phyloP scores from a whole-genome alignment of 1,140 invertebrate genomes.

The Battus philenor region DNA sequence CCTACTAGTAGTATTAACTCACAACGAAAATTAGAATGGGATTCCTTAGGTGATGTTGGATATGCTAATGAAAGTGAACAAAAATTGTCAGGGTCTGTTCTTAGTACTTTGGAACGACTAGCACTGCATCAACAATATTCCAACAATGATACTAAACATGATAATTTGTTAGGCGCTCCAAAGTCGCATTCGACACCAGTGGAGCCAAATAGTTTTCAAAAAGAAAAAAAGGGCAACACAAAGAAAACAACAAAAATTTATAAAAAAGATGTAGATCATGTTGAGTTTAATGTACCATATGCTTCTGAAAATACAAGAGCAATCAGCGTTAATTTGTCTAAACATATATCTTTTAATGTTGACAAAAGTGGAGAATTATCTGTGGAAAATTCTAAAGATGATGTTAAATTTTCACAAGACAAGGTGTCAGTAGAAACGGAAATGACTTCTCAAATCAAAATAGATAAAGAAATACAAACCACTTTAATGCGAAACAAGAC shows the following conservation, averaged over 20 bases:
- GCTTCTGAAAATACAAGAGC: slow-evolving; percentile 33
- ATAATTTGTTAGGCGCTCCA: slow-evolving; percentile 44
- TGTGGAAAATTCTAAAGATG: slow-evolving; percentile 42
- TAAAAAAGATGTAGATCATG: slow-evolving; percentile 53
- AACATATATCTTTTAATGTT: slow-evolving; percentile 68
- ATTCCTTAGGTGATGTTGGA: slow-evolving; percentile 85
- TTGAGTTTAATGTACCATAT: slow-evolving; percentile 54
- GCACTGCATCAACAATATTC: slow-evolving; percentile 69
- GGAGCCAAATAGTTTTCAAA: slow-evolving; percentile 42
- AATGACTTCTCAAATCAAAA: slow-evolving; percentile 27
- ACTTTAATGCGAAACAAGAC: slow-evolving; percentile 35
- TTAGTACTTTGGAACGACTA: slow-evolving; percentile 79
- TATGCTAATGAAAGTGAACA: slow-evolving; percentile 78
- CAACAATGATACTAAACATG: slow-evolving; percentile 52
- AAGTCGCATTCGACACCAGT: slow-evolving; percentile 68
- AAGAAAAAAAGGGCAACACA: slow-evolving; percentile 38
- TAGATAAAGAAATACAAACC: slow-evolving; percentile 69
- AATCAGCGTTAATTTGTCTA: slow-evolving; percentile 62
- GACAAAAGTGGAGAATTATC: slow-evolving; percentile 49
- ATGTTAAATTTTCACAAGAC: slow-evolving; percentile 43
- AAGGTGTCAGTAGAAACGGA: slow-evolving; percentile 33
- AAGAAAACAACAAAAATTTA: slow-evolving; percentile 53
- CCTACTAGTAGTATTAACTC: slow-evolving; percentile 81
- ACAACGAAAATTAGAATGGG: slow-evolving; percentile 83
- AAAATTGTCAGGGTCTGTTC: slow-evolving; percentile 55